These are phyloP conservation scores for Apodemus agrarius DNA, from an alignment of 2,797 vertebrate genomes.

Conservation along the genomic window DNA sequence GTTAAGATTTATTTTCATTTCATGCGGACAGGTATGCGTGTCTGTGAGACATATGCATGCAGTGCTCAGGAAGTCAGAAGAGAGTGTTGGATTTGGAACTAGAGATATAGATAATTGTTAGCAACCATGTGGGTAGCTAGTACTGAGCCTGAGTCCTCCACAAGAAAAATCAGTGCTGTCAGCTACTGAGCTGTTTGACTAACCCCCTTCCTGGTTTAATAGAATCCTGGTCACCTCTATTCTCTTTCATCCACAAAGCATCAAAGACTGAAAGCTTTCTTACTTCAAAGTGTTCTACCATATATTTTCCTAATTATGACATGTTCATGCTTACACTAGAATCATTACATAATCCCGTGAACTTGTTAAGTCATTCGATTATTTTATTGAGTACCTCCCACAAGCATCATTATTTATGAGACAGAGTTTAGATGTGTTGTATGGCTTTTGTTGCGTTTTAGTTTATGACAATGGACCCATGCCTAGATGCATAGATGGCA, in stretches of 20 bases:
- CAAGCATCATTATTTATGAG: conserved; percentile 46
- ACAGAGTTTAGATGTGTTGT: conserved; percentile 26
- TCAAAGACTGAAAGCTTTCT: conserved; percentile 32
- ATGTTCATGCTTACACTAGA: not conserved
- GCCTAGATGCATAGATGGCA: not conserved
- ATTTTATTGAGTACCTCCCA: not conserved
- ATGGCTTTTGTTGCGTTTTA: conserved; percentile 14
- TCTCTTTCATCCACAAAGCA: not conserved
- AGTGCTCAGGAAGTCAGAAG: not conserved
- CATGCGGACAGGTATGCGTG: not conserved
- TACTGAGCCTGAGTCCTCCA: not conserved
- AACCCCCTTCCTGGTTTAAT: not conserved
- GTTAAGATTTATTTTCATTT: not conserved
- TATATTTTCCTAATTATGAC: conserved; percentile 41
- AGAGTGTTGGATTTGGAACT: not conserved
- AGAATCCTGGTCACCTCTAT: not conserved
- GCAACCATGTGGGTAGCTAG: not conserved
- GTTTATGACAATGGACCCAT: conserved; percentile 31
- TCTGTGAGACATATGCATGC: not conserved
- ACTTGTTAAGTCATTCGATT: conserved; percentile 17
- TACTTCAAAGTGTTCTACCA: not conserved
- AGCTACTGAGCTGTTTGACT: not conserved
- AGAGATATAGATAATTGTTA: not conserved
- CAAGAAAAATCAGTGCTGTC: not conserved
- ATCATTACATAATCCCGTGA: not conserved